A percentile compares a stretch with the other conserved stretches of the same genome.
phyloP scores from a whole-genome alignment of 2,113 vertebrate species.

The Tachysurus vachellii region DNA sequence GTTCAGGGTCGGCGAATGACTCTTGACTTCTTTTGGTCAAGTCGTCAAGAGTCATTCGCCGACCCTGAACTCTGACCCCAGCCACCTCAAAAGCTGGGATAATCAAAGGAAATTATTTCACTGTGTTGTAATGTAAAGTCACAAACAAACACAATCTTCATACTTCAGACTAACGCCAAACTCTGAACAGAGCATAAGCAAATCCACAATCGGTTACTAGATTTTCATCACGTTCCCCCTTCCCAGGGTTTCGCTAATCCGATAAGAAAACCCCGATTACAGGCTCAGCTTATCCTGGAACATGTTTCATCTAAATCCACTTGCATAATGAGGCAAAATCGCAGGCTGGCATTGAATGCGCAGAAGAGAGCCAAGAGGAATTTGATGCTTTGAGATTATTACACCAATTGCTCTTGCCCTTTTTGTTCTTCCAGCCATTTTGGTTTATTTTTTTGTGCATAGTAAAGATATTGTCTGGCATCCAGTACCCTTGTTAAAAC shows the following conservation, averaged over 20 bases:
- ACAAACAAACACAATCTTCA: no score
- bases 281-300: constrained; percentile 46
- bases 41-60: no score
- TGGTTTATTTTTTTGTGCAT: constrained; percentile 22
- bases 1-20: no score
- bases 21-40: no score
- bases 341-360: constrained; percentile 54
- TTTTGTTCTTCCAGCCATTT: constrained; percentile 21
- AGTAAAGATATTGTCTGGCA: constrained; percentile 38
- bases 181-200: background rate
- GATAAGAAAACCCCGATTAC: constrained; percentile 51
- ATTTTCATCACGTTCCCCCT: constrained; percentile 34
- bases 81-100: no score
- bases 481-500: constrained; percentile 18
- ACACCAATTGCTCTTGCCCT: constrained; percentile 46
- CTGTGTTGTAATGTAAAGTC: no score
- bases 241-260: constrained; percentile 34
- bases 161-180: background rate
- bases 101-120: no score
- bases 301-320: constrained; percentile 49
- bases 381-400: constrained; percentile 61
- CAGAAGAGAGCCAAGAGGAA: constrained; percentile 57
- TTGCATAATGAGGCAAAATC: constrained; percentile 57
- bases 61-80: no score
- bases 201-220: background rate